Evolutionary conservation across 2,797 vertebrate species (phyloP).

Genomic region (Chromobotia macracanthus): DNA sequence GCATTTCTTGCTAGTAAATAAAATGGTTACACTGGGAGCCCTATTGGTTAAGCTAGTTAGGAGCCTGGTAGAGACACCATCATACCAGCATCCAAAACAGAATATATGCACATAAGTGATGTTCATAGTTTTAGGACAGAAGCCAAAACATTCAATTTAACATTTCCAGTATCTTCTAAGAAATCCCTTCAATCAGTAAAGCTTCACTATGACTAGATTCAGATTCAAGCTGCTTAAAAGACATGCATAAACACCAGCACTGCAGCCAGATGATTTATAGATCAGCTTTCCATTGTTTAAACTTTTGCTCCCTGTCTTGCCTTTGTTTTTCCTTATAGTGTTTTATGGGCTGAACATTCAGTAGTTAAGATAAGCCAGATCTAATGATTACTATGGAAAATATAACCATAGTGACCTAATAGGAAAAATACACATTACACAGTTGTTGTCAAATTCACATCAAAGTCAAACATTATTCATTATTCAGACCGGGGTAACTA

Average conservation of each 20-base stretch:
- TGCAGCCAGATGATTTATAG: constrained; percentile 59
- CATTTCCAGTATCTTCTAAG: constrained; percentile 34
- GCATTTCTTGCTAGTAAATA: not conserved
- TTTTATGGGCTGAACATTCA: constrained; percentile 2
- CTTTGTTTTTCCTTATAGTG: not conserved
- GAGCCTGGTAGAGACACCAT: not conserved
- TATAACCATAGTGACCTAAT: not conserved
- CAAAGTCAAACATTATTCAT: constrained; percentile 1
- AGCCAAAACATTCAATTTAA: constrained; percentile 14
- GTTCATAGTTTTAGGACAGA: not conserved
- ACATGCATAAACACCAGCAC: constrained; percentile 54
- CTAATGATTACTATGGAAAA: constrained; percentile 24
- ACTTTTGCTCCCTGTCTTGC: constrained; percentile 46
- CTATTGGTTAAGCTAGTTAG: not conserved
- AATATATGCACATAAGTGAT: not conserved
- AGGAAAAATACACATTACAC: constrained; percentile 14
- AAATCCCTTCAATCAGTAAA: constrained; percentile 39
- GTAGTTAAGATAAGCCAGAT: constrained; percentile 25
- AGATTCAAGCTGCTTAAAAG: constrained; percentile 47
- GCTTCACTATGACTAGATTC: constrained; percentile 52
- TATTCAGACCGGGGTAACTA: constrained; percentile 11
- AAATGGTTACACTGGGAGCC: not conserved
- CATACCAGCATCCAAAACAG: not conserved
- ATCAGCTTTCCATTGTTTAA: constrained; percentile 61
- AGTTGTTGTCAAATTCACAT: constrained; percentile 35